A percentile compares a stretch with the other conserved stretches of the same genome.
These are phyloP conservation scores for Herpetotheres cachinnans DNA, from an alignment of 2,113 vertebrate genomes.

Conservation along the genomic window DNA sequence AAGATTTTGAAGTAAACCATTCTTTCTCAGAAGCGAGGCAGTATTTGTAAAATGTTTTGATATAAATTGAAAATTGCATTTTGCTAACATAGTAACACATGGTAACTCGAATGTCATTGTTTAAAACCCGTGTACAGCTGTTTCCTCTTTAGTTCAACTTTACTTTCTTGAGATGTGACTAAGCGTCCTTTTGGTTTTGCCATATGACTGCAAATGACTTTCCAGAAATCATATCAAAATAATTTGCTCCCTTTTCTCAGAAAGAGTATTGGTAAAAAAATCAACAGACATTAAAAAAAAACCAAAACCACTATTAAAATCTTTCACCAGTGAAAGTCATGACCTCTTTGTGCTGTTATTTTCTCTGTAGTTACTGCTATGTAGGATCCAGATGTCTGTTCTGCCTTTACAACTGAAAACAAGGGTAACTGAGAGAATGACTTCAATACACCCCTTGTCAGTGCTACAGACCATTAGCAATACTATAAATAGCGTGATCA, in stretches of 20 bases:
- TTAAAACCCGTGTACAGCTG: background rate
- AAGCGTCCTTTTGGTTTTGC: background rate
- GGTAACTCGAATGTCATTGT: background rate
- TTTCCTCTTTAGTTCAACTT: background rate
- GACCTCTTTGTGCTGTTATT: background rate
- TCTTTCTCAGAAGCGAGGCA: background rate
- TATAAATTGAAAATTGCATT: background rate
- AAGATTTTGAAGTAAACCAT: background rate
- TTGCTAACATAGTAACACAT: background rate
- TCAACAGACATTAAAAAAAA: background rate
- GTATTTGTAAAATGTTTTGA: background rate
- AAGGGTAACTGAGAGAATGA: background rate
- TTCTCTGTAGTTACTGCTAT: background rate
- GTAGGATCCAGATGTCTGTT: background rate
- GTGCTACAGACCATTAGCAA: conserved; percentile 24
- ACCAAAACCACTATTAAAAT: background rate
- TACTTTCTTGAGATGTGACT: background rate
- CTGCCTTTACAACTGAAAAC: background rate
- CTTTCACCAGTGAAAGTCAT: background rate
- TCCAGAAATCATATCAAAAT: background rate
- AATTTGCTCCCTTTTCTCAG: background rate
- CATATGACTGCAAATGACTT: background rate
- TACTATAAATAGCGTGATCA: conserved; percentile 45
- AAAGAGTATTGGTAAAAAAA: background rate
- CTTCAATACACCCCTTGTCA: conserved; percentile 5